These are phyloP conservation scores for Cheilosia variabilis DNA, from an alignment of 2,888 invertebrate species.

Conservation along the genomic window DNA sequence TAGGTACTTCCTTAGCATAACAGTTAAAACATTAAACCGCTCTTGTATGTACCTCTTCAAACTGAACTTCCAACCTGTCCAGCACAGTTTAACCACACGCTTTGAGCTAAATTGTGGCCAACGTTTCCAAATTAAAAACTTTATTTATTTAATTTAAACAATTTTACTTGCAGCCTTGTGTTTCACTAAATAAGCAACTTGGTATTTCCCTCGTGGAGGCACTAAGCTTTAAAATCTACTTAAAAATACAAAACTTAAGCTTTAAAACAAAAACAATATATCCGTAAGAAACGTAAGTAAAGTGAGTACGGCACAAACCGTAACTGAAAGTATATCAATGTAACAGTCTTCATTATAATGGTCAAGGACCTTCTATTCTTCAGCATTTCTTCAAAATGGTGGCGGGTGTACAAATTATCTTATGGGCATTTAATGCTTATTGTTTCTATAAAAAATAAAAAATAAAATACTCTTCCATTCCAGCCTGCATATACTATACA, in stretches of 20 bases:
- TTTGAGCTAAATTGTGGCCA: constrained; percentile 13
- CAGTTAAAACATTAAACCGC: neutral
- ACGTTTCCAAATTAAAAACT: neutral
- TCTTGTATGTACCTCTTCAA: neutral
- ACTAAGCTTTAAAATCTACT: constrained; percentile 12
- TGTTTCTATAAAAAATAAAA: neutral
- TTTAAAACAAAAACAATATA: neutral
- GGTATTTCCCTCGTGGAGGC: constrained; percentile 19
- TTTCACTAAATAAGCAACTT: constrained; percentile 35
- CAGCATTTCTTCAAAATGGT: neutral
- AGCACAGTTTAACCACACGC: neutral
- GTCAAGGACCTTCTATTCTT: neutral
- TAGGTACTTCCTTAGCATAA: neutral
- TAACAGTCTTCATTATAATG: constrained; percentile 1
- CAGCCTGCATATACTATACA: neutral
- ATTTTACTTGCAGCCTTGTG: constrained; percentile 42
- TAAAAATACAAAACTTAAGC: neutral
- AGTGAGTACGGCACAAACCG: neutral
- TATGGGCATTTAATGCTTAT: too few species aligned
- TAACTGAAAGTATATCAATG: neutral
- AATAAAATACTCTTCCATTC: neutral
- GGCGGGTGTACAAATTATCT: neutral
- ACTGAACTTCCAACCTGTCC: neutral
- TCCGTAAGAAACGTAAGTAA: constrained; percentile 9
- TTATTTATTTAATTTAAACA: constrained; percentile 4